phyloP scores from a whole-genome alignment of 2,888 invertebrate species.

The Lamellibrachia columna region DNA sequence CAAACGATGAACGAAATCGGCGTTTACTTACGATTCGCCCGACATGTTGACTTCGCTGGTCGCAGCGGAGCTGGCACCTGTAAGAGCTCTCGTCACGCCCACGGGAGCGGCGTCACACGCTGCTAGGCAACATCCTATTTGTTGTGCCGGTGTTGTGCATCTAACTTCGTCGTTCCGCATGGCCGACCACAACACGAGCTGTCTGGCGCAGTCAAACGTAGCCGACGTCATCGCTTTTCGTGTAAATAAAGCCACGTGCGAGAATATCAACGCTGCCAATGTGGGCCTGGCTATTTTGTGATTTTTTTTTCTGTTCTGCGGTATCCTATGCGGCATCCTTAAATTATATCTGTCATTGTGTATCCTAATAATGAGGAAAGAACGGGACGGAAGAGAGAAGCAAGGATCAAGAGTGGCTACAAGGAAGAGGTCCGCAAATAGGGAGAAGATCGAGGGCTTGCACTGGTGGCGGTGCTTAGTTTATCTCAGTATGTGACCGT shows the following conservation, averaged over 20 bases:
- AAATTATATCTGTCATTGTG: too few species aligned
- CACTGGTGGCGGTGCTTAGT: too few species aligned
- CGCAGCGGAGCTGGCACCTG: neutral
- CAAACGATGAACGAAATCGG: neutral
- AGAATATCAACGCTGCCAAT: too few species aligned
- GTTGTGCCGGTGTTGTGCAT: neutral
- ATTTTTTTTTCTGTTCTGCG: too few species aligned
- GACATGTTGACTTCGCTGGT: constrained; percentile 19
- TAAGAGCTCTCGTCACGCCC: neutral
- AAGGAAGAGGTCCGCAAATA: too few species aligned
- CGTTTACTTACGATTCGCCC: constrained; percentile 28
- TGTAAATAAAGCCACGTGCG: constrained; percentile 11
- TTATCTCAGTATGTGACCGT: too few species aligned
- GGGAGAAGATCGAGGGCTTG: too few species aligned
- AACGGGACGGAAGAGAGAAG: too few species aligned
- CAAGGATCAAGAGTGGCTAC: too few species aligned
- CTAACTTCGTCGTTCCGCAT: neutral
- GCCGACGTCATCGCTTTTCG: constrained; percentile 10
- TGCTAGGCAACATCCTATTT: constrained; percentile 11
- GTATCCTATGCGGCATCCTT: too few species aligned
- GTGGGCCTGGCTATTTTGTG: too few species aligned
- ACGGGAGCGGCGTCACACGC: neutral
- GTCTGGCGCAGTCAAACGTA: neutral
- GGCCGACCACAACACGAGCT: neutral
- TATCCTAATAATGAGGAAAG: too few species aligned